Evolutionary conservation across 2,113 vertebrate species (phyloP).

Genomic region (Cyanoramphus novaezelandiae): DNA sequence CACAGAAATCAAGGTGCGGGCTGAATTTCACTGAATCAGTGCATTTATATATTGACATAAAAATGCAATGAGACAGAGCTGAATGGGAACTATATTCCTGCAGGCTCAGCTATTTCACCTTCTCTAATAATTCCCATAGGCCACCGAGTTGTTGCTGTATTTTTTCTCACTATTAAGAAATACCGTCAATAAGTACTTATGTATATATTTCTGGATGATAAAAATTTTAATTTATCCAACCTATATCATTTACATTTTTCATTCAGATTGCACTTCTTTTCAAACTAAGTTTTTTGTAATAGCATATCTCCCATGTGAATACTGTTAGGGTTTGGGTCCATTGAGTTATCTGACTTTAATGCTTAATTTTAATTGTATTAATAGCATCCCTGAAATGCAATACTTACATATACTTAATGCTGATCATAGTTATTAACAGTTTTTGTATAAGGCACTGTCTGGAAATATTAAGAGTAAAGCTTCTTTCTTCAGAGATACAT

Average conservation of each 20-base stretch:
- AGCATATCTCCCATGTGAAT: not conserved
- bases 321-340: not conserved
- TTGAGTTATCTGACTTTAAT: not conserved
- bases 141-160: not conserved
- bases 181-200: not conserved
- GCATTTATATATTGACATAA: constrained; percentile 42
- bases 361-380: not conserved
- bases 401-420: not conserved
- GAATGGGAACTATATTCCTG: constrained; percentile 21
- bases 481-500: not conserved
- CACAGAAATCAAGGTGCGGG: constrained; percentile 13
- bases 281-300: not conserved
- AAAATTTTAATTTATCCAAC: not conserved
- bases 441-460: not conserved
- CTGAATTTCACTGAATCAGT: constrained; percentile 38
- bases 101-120: constrained; percentile 27
- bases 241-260: not conserved
- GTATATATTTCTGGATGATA: not conserved
- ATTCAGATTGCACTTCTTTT: not conserved
- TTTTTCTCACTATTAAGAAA: not conserved
- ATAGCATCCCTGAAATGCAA: not conserved
- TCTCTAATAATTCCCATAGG: constrained; percentile 3
- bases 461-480: not conserved
- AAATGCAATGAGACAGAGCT: constrained; percentile 25
- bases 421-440: not conserved